Conservation (phyloP, 2,113 vertebrate genomes). For the Mobula hypostoma region DNA sequence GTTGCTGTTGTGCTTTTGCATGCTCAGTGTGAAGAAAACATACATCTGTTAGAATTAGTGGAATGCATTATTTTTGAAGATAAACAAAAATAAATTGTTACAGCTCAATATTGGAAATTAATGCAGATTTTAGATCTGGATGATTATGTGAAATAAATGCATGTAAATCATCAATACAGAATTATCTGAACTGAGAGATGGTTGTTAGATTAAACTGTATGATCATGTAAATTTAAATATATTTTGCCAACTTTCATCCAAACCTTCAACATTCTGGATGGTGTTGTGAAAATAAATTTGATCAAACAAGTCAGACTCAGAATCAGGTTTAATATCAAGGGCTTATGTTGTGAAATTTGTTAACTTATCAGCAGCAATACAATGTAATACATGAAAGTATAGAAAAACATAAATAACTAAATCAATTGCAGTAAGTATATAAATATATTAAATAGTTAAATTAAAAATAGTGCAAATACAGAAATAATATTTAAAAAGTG, state of each 20-base stretch:
- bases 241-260: not conserved
- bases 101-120: not conserved
- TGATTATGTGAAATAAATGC: not conserved
- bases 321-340: too few relatives aligned
- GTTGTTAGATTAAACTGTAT: not conserved
- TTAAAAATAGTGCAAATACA: too few relatives aligned
- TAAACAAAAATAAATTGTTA: not conserved
- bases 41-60: not conserved
- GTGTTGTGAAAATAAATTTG: not conserved
- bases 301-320: not conserved
- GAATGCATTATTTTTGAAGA: not conserved
- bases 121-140: not conserved
- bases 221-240: not conserved
- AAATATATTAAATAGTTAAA: too few relatives aligned
- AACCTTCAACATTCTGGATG: not conserved
- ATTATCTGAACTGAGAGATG: not conserved
- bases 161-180: not conserved
- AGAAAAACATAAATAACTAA: too few relatives aligned
- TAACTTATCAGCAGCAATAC: too few relatives aligned
- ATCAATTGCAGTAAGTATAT: too few relatives aligned
- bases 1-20: not conserved
- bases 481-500: too few relatives aligned
- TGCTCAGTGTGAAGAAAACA: too few relatives aligned
- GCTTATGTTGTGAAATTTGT: too few relatives aligned
- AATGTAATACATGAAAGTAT: too few relatives aligned